Evolutionary conservation across 2,113 vertebrate genomes (phyloP).

Genomic region (Oncorhynchus mykiss): DNA sequence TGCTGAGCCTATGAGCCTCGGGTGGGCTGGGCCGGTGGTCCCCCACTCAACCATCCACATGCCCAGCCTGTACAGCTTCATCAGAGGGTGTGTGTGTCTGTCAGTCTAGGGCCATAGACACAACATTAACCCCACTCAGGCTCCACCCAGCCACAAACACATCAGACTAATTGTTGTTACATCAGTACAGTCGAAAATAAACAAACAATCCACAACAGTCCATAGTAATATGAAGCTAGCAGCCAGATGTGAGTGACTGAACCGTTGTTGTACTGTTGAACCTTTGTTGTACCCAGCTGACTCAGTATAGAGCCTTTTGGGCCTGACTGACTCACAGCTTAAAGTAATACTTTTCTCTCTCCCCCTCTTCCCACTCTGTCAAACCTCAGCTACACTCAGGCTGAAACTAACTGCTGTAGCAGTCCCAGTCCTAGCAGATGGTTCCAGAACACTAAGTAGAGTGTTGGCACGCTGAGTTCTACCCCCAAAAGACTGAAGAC

Average conservation of each 20-base stretch:
- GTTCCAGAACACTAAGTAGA: constrained; percentile 45
- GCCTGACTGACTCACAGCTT: neutral
- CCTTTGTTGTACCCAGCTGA: neutral
- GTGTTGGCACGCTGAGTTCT: constrained; percentile 34
- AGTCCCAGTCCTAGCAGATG: constrained; percentile 31
- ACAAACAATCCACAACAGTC: neutral
- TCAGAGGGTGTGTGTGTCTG: constrained; percentile 21
- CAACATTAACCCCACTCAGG: constrained; percentile 26
- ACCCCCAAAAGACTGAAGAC: constrained; percentile 50
- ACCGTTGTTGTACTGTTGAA: neutral
- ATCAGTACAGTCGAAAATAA: neutral
- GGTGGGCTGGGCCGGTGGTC: neutral
- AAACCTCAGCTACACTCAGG: neutral
- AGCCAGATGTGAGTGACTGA: neutral
- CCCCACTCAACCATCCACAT: neutral
- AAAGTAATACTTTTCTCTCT: neutral
- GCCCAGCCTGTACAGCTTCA: constrained; percentile 8
- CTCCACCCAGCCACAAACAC: neutral
- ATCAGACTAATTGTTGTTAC: neutral
- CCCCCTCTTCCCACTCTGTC: constrained; percentile 11
- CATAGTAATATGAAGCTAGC: neutral
- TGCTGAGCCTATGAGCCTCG: no score
- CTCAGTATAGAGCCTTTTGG: neutral
- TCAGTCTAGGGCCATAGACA: constrained; percentile 20
- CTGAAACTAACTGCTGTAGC: no score